These are phyloP conservation scores for Phthorimaea operculella DNA, from an alignment of 1,140 invertebrate genomes.

Conservation along the genomic window DNA sequence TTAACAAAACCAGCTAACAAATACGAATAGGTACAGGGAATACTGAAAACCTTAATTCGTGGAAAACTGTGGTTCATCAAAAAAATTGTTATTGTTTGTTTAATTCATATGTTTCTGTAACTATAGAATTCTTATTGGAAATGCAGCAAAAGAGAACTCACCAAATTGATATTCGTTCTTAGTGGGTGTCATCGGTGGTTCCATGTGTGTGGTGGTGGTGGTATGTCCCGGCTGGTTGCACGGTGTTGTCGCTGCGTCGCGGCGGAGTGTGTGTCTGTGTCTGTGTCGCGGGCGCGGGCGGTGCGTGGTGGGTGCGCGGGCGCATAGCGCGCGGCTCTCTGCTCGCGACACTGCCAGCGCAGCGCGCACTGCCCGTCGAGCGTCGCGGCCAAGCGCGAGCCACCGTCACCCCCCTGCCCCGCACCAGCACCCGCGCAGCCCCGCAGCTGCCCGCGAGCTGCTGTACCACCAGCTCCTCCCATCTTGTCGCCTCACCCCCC, in stretches of 20 bases:
- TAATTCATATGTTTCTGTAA: too few species aligned
- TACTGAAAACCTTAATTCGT: too few species aligned
- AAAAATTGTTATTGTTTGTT: too few species aligned
- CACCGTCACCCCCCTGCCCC: not conserved
- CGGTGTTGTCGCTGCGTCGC: slow-evolving; percentile 1
- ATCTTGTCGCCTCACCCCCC: too few species aligned
- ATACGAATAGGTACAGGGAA: too few species aligned
- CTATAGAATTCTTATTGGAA: too few species aligned
- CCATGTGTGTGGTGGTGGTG: slow-evolving; percentile 11
- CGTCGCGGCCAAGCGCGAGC: not conserved
- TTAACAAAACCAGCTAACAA: too few species aligned
- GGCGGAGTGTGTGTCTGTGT: slow-evolving; percentile 13
- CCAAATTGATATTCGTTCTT: slow-evolving; percentile 48
- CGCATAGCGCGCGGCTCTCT: slow-evolving; percentile 24
- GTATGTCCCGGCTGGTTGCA: slow-evolving; percentile 9
- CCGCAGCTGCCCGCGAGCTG: not conserved
- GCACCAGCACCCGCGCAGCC: not conserved
- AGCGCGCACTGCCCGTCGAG: slow-evolving; percentile 6
- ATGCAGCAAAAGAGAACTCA: slow-evolving; percentile 22
- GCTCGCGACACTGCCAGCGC: slow-evolving; percentile 18
- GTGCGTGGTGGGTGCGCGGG: slow-evolving; percentile 25
- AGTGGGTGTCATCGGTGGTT: slow-evolving; percentile 27
- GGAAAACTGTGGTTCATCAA: too few species aligned
- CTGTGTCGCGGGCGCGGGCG: slow-evolving; percentile 11
- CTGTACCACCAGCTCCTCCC: not conserved